phyloP scores from a whole-genome alignment of 2,888 invertebrate genomes.

The Cecidostiba fungosa region DNA sequence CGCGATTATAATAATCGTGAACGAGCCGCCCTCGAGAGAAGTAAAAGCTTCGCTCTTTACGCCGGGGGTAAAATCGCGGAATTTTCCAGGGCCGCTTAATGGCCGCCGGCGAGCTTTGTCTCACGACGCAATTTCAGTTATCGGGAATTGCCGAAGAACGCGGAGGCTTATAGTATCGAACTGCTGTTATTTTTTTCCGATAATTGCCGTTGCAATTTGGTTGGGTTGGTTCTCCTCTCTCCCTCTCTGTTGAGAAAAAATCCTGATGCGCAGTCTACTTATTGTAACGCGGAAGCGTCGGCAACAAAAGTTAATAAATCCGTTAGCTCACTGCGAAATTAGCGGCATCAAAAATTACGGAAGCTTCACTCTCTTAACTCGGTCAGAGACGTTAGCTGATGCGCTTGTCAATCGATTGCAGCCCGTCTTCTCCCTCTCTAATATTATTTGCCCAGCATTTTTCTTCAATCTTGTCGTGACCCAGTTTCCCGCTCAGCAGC shows the following conservation, averaged over 20 bases:
- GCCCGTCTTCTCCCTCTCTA: conserved; percentile 20
- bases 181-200: conserved; percentile 27
- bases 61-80: background rate
- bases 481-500: conserved; percentile 12
- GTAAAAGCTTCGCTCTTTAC: conserved; percentile 13
- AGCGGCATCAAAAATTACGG: background rate
- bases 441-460: conserved; percentile 53
- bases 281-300: too few species aligned
- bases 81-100: conserved; percentile 16
- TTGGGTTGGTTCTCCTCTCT: background rate
- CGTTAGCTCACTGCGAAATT: too few species aligned
- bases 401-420: conserved; percentile 36
- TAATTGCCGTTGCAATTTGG: conserved; percentile 54
- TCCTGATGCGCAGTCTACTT: too few species aligned
- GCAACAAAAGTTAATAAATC: too few species aligned
- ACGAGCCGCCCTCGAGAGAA: conserved; percentile 32
- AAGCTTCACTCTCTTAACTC: background rate
- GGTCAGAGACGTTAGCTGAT: background rate
- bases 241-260: too few species aligned
- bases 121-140: conserved; percentile 54
- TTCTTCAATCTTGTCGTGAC: conserved; percentile 56
- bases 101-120: background rate
- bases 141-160: conserved; percentile 54
- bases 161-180: conserved; percentile 46
- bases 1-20: conserved; percentile 60